Evolutionary conservation across 2,113 vertebrate genomes (phyloP), one percentile per base, ranked within the genome.

Genomic region (Lasiurus cinereus): DNA sequence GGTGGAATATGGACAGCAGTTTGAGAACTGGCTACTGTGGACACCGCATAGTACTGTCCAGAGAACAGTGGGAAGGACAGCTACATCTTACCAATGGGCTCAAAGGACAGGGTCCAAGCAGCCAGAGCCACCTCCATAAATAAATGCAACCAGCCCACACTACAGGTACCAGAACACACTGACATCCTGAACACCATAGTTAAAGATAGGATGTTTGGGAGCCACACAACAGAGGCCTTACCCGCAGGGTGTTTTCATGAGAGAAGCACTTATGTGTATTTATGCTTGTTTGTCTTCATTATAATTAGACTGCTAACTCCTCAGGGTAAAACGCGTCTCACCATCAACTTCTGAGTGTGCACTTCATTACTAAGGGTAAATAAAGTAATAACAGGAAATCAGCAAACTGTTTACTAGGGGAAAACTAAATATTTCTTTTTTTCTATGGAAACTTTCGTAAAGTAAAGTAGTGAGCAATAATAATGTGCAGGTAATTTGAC

Each of bases 301-400:
- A 84, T 89, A 97, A 96, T 95, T 70, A 87, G 91, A 39, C 64
- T 59, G 69, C 83, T 62, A 31, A 29, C 79, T 91, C 83, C 78
- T 94, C 83, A 8, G 76, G 89, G 69, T 64, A 88, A 92, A 96
- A 62, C 88, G 31, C 72, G 69, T 73, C 43, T 88, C 31, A 93
- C 78, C 74, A 27, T 91, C 66, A 94, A 90, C 88, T 83, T 82
- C 62, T 83, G 67, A 79, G 64, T 66, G 27, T 59, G 83, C 9
- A 39, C 85, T 89, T 77, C n/a, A 29, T 36, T 72, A 33, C 77
- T 54, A 67, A 95, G 33, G 43, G 46, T 91, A 96, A 94, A 92
- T n/a, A 88, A 94, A 90, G 56, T 67, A 73, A 77, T 48, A 91
- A 66, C 46, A 96, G 67, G 78, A 96, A 96, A 94, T 43, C 52